Evolutionary conservation across 1,140 invertebrate genomes (phyloP), one percentile per base, ranked within the genome.

Genomic region (Ips nitidus): DNA sequence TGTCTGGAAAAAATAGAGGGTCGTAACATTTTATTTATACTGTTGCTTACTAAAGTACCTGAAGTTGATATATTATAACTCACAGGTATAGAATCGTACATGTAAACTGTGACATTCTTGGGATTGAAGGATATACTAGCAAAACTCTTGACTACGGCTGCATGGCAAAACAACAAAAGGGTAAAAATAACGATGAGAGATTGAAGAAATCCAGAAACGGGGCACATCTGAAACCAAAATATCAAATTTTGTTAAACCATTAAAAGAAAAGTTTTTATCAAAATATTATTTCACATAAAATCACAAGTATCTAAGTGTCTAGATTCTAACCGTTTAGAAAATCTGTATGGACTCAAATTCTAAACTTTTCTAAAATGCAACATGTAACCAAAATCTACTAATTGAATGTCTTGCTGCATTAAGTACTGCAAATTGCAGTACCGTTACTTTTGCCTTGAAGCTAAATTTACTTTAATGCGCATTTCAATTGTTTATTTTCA

Each of bases 161-260:
- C 57, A 66, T 75, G 73, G 42, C 73, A 73, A 36, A 70, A 42
- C 38, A 75, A 69, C n/a, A 75, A 45, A 41, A 75, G 36, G 6
- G 69, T 67, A 5, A 73, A 50, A 50, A 75, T 61, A 5, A 75
- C 70, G 37, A 75, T 75, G 7, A 75, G 53, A 43, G 71, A 71
- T 56, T 75, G 73, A 6, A 73, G 58, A 37, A 69, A 58, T 55
- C 71, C 71, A 8, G 73, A 75, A 59, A 75, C 67, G 8, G 73
- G 73, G 59, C 73, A 75, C 73, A 75, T 75, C 73, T 75, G 57
- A 7, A 75, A 75, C 0, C 6, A 47, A 61, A 53, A 61, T 41
- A 50, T 50, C 22, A 50, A 50, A 3, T 50, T 2, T 50, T 3
- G 3, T 3, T 3, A 3, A 50, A 3, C 7, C 22, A 22, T 22